These are phyloP conservation scores for Poeciliopsis turneri DNA, from an alignment of 2,797 vertebrate genomes.

Conservation along the genomic window DNA sequence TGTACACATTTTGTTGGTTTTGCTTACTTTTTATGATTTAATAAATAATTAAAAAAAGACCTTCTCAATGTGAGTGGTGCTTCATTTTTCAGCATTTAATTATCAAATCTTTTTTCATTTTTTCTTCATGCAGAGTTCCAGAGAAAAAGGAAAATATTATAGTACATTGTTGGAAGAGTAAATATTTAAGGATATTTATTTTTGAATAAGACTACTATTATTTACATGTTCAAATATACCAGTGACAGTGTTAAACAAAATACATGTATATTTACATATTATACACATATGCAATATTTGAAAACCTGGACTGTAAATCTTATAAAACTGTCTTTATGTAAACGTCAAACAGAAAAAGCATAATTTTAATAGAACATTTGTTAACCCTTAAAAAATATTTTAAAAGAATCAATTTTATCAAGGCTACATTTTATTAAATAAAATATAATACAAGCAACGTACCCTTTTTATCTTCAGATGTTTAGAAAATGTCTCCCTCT, in stretches of 20 bases:
- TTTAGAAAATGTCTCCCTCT: constrained; percentile 32
- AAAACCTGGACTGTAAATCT: neutral
- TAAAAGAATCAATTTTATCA: neutral
- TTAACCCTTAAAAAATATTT: neutral
- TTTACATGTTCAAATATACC: neutral
- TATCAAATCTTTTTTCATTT: neutral
- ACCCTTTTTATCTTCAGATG: neutral
- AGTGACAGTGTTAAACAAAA: neutral
- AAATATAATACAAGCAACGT: neutral
- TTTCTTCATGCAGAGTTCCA: neutral
- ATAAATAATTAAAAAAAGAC: neutral
- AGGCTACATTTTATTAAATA: neutral
- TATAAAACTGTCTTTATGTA: neutral
- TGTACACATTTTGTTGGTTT: constrained; percentile 5
- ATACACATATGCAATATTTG: neutral
- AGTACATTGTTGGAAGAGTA: neutral
- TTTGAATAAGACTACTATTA: neutral
- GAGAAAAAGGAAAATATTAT: neutral
- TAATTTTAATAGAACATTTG: too few species aligned
- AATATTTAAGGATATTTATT: neutral
- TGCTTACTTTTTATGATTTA: neutral
- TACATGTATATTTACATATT: neutral
- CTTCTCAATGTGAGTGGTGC: neutral
- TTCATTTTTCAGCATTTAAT: neutral
- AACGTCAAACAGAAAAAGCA: neutral